Base-by-base conservation (phyloP, 2,797 vertebrate species). In the Acrossocheilus fasciatus region DNA sequence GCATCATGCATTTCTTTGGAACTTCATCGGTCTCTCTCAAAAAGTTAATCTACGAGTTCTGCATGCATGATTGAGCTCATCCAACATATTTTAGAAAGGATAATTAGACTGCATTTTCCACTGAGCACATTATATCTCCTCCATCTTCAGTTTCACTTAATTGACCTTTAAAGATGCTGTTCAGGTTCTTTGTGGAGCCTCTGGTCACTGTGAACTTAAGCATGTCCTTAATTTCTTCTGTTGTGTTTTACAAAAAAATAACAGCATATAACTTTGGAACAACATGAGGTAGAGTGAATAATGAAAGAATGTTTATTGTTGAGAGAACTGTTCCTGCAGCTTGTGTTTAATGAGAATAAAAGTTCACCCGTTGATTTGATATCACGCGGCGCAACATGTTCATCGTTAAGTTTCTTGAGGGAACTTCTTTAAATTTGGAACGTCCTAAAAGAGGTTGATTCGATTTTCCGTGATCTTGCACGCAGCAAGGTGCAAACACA, bases 401-500 rank as follows among this genome's bases (percentile, higher is more conserved):
- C 69, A 73, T 57, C 50, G 9, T 52, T 11, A 59, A 17, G n/a
- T 30, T 45, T 57, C 10, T 34, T 20, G 18, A 50, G n/a, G 12
- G n/a, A 82, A 54, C 47, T 14, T 66, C 52, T 73, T 57, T 36
- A 78, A 59, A 87, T 78, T 47, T 70, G 73, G 39, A 54, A 62
- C 15, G 17, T 52, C 47, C 36, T 81, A 43, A 87, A 87, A 80
- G 43, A 30, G 4, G 14, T 0, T 18, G 26, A 74, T 74, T 74
- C 18, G 26, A 62, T 74, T 73, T 74, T 45, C 26, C 6, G 6
- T 74, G 69, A 83, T 74, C 69, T 30, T 72, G 17, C 68, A 30
- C 15, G 81, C 69, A 30, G 17, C 70, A 75, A 84, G 73, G 57
- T 76, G 72, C 82, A 84, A 84, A 81, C 15, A 10, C 23, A 34